Evolutionary conservation across 2,797 vertebrate species (phyloP), one percentile per base, ranked within the genome.

Genomic region (Ispidina picta): DNA sequence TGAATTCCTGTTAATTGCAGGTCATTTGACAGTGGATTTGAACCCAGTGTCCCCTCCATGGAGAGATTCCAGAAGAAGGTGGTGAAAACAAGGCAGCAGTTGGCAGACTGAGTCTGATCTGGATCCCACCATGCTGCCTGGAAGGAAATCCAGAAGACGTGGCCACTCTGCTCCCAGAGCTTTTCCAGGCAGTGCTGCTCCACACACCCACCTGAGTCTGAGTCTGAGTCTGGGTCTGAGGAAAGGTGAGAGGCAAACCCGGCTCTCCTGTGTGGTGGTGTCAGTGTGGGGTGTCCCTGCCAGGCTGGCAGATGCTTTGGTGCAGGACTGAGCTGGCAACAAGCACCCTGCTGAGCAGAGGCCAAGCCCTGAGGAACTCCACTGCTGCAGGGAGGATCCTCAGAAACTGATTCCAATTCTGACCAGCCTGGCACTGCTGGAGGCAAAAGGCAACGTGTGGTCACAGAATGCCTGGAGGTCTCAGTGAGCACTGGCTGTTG

Each of bases 221-320:
- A n/a, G n/a, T n/a, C n/a, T n/a, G n/a, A n/a, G n/a, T n/a, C n/a
- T 8, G 21, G 1, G 0, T 15, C 3, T 10, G 21, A 72, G 71
- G 60, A 43, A 59, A 60, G 28, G 60, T 5, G 44, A 16, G 46
- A 33, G 60, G 60, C 25, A 54, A 52, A 75, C 48, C 21, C 74
- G 63, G 54, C 43, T 76, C 37, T 46, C 59, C 10, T 13, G 3
- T 4, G 37, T 48, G 8, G 18, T 3, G n/a, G 29, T 29, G 63
- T 74, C 46, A 17, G 41, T 2, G 15, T 37, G 58, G 59, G 80
- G 55, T 13, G 43, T 33, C 82, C 54, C 49, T 48, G 35, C 2
- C 31, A 37, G 59, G 29, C 52, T n/a, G 65, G 31, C 13, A 51
- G 46, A 12, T 18, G 5, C 58, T 59, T 19, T 18, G 33, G 46